Percentiles rank a stretch among this genome's conserved stretches.
phyloP scores from a whole-genome alignment of 2,797 vertebrate species.

The Eulemur coronatus region DNA sequence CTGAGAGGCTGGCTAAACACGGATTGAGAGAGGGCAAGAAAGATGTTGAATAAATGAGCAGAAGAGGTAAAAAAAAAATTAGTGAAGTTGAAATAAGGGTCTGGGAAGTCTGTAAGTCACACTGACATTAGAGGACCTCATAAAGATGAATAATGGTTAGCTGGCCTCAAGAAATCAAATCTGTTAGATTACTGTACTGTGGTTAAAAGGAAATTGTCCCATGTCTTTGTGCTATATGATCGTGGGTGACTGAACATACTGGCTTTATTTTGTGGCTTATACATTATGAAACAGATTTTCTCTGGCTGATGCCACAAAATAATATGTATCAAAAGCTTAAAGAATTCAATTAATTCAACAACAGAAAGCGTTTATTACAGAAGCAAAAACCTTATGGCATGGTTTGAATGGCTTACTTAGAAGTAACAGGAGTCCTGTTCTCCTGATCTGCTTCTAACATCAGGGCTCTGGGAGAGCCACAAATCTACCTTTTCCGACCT shows the following conservation, averaged over 20 bases:
- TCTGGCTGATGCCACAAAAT: constrained; percentile 35
- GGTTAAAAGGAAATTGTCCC: background rate
- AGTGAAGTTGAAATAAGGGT: background rate
- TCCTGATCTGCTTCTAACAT: background rate
- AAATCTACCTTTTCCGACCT: background rate
- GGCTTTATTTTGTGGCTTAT: constrained; percentile 15
- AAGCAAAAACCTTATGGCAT: background rate
- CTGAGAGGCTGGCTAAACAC: background rate
- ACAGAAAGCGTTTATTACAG: background rate
- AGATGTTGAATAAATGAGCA: background rate
- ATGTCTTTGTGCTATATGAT: background rate
- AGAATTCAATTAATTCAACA: background rate
- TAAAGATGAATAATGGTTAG: background rate
- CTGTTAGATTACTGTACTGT: background rate
- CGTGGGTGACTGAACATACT: background rate
- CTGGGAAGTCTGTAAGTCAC: background rate
- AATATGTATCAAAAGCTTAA: background rate
- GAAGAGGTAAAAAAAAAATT: background rate
- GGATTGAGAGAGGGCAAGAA: background rate
- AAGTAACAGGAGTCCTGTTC: background rate
- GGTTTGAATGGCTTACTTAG: background rate
- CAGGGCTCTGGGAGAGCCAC: accelerated
- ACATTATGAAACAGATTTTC: background rate
- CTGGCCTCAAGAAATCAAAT: background rate
- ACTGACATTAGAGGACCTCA: background rate